These are phyloP conservation scores for Darevskia nairensis DNA, from an alignment of 2,797 vertebrate species.

Conservation along the genomic window DNA sequence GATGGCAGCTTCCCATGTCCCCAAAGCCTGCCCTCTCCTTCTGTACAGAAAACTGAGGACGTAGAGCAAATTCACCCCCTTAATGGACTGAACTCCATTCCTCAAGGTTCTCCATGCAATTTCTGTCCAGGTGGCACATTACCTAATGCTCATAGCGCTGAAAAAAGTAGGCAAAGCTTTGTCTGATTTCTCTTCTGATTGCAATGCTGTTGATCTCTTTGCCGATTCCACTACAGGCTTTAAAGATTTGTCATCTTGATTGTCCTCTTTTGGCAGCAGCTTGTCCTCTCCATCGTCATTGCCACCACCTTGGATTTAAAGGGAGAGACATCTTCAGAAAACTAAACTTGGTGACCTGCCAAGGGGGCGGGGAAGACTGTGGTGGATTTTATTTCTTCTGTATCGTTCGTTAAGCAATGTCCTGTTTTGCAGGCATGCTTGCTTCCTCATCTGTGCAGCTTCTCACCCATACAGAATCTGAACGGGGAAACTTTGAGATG, in stretches of 20 bases:
- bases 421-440: neutral
- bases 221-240: slow-evolving; percentile 38
- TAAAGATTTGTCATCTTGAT: slow-evolving; percentile 51
- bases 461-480: neutral
- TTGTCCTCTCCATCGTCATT: slow-evolving; percentile 61
- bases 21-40: neutral
- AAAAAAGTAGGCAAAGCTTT: slow-evolving; percentile 93
- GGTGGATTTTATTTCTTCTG: neutral
- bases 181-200: slow-evolving; percentile 63
- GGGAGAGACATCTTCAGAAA: slow-evolving; percentile 2
- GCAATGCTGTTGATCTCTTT: slow-evolving; percentile 32
- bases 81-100: slow-evolving; percentile 34
- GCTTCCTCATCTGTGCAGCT: neutral
- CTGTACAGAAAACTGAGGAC: neutral
- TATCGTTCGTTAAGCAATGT: neutral
- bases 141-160: slow-evolving; percentile 98
- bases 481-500: neutral
- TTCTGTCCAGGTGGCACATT: slow-evolving; percentile 67
- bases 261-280: slow-evolving; percentile 57
- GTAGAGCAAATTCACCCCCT: neutral
- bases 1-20: neutral
- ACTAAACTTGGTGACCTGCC: neutral
- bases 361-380: neutral
- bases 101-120: slow-evolving; percentile 32
- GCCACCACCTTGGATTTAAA: slow-evolving; percentile 57